Percentiles rank a stretch among this genome's conserved stretches.
phyloP scores from a whole-genome alignment of 30 jellyfish, hydroid and myxozoan genomes.

The Aurelia coerulea region DNA sequence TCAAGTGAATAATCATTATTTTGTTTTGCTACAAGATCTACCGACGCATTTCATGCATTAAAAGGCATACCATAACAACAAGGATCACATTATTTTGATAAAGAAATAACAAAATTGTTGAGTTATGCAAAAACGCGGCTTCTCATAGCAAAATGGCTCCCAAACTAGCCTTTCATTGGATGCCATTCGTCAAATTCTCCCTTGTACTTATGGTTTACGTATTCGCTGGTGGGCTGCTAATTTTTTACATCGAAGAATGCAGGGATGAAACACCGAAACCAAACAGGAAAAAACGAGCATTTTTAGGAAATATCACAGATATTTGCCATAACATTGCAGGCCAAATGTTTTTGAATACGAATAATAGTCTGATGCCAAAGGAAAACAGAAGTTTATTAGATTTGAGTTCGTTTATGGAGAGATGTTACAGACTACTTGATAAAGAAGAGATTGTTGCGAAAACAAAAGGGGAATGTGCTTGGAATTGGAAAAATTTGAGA shows the following conservation, averaged over 20 bases:
- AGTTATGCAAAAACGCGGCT: too few species aligned
- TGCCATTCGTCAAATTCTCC: slow-evolving; percentile 63
- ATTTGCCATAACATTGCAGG: slow-evolving; percentile 24
- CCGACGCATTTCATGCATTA: too few species aligned
- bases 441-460: neutral
- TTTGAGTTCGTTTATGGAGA: neutral
- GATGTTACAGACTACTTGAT: slow-evolving; percentile 14
- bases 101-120: too few species aligned
- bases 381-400: neutral
- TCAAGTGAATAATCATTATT: too few species aligned
- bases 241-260: slow-evolving; percentile 61
- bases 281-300: neutral
- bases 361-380: neutral
- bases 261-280: neutral
- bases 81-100: too few species aligned
- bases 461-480: slow-evolving; percentile 16
- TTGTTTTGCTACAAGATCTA: too few species aligned
- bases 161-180: slow-evolving; percentile 42
- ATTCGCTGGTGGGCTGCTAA: slow-evolving; percentile 57
- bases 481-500: slow-evolving; percentile 52
- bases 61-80: too few species aligned
- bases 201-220: slow-evolving; percentile 45
- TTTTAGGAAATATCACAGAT: slow-evolving; percentile 34
- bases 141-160: slow-evolving; percentile 37
- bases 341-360: neutral